Percentiles rank a stretch among this genome's conserved stretches.
Evolutionary conservation across 2,888 invertebrate species (phyloP).

Genomic region (Unio pictorum): DNA sequence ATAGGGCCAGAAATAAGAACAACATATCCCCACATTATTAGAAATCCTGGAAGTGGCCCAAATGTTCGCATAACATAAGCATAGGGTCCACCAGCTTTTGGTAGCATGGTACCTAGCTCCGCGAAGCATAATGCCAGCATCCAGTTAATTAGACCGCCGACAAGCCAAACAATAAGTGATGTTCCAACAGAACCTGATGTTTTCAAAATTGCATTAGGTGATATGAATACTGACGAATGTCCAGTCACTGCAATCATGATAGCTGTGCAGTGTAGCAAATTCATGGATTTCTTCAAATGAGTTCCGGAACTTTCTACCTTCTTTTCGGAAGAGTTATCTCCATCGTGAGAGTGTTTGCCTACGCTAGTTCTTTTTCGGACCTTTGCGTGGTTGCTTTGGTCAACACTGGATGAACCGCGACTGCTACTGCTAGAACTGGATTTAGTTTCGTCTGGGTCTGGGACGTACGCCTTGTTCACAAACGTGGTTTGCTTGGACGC

Average conservation of each 20-base stretch:
- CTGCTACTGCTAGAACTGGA: too few relatives aligned
- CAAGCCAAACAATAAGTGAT: slow-evolving; percentile 95
- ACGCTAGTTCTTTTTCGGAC: too few relatives aligned
- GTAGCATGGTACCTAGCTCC: slow-evolving; percentile 85
- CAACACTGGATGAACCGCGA: too few relatives aligned
- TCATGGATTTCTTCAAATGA: slow-evolving; percentile 56
- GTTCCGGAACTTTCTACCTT: too few relatives aligned
- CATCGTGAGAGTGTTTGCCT: too few relatives aligned
- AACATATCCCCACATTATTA: slow-evolving; percentile 76
- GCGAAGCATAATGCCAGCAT: slow-evolving; percentile 80
- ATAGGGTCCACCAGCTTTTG: slow-evolving; percentile 87
- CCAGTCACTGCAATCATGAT: slow-evolving; percentile 62
- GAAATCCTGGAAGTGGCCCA: slow-evolving; percentile 73
- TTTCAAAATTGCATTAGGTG: slow-evolving; percentile 92
- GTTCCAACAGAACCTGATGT: slow-evolving; percentile 92
- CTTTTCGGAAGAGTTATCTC: too few relatives aligned
- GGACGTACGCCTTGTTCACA: too few relatives aligned
- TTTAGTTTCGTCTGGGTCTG: too few relatives aligned
- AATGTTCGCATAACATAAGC: slow-evolving; percentile 74
- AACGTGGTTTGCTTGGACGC: too few relatives aligned
- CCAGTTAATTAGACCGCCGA: slow-evolving; percentile 85
- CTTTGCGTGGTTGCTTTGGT: too few relatives aligned
- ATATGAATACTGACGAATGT: slow-evolving; percentile 85
- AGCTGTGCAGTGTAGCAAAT: slow-evolving; percentile 52
- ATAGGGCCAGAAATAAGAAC: slow-evolving; percentile 68